phyloP scores from a whole-genome alignment of 1,140 invertebrate species.

The Leptestheria dahalacensis region DNA sequence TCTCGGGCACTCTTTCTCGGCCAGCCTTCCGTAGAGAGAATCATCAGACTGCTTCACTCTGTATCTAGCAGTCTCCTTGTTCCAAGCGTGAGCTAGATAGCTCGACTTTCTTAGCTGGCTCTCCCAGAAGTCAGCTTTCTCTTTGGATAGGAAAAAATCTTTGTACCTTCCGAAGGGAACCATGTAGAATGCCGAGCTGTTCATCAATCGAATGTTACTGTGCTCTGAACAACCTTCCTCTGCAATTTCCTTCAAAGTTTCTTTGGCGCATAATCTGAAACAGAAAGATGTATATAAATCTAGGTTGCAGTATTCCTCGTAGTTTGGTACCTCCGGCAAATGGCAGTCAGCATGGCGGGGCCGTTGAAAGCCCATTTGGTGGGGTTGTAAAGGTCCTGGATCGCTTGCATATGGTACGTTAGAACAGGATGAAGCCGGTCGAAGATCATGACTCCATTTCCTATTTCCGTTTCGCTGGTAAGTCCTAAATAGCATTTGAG shows the following conservation, averaged over 20 bases:
- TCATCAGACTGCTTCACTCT: background rate
- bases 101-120: background rate
- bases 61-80: background rate
- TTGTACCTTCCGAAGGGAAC: background rate
- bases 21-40: background rate
- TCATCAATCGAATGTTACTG: background rate
- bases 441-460: background rate
- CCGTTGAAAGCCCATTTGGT: background rate
- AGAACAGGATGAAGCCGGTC: background rate
- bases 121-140: background rate
- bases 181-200: background rate
- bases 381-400: background rate
- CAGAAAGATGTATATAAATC: no score
- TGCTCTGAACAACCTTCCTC: background rate
- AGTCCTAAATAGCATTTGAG: no score
- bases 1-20: background rate
- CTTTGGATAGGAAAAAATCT: background rate
- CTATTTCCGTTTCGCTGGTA: background rate
- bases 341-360: background rate
- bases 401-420: background rate
- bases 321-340: background rate
- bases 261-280: background rate
- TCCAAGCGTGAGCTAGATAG: background rate
- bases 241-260: background rate
- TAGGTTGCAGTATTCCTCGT: no score